These are phyloP conservation scores for Dione juno DNA, from an alignment of 2,888 invertebrate genomes.

Conservation along the genomic window DNA sequence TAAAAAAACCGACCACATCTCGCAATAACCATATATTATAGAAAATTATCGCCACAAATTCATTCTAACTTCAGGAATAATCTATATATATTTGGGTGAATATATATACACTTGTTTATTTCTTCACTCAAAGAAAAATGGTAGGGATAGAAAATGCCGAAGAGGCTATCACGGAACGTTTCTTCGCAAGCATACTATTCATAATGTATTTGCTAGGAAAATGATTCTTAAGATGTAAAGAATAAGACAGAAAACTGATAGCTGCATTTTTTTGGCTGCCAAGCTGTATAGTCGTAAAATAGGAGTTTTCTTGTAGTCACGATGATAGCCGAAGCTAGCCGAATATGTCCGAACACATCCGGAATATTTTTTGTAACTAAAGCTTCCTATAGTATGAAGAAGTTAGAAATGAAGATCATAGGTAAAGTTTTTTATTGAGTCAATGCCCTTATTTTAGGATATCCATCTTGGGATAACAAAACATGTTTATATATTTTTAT, in stretches of 20 bases:
- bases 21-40: conserved; percentile 7
- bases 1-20: not conserved
- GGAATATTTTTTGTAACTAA: conserved; percentile 53
- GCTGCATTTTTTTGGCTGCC: conserved; percentile 48
- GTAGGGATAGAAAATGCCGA: conserved; percentile 68
- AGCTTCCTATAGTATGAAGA: conserved; percentile 31
- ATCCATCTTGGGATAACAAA: conserved; percentile 20
- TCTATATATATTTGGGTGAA: conserved; percentile 30
- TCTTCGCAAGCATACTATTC: conserved; percentile 52
- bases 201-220: conserved; percentile 46
- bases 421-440: conserved; percentile 41
- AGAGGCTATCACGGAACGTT: conserved; percentile 69
- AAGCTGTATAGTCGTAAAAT: conserved; percentile 68
- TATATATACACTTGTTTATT: conserved; percentile 65
- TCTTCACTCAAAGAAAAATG: conserved; percentile 68
- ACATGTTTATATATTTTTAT: not conserved
- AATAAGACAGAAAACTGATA: conserved; percentile 37
- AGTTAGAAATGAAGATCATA: conserved; percentile 34
- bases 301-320: conserved; percentile 65
- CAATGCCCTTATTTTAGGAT: conserved; percentile 33
- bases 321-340: conserved; percentile 67
- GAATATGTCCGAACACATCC: conserved; percentile 62
- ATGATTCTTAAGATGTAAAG: conserved; percentile 48
- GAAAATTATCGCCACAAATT: conserved; percentile 27
- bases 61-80: conserved; percentile 22